Evolutionary conservation across 92 coral and sea anemone genomes (phyloP), one percentile per base, ranked within the genome.

Genomic region (Zoanthus solanderi): DNA sequence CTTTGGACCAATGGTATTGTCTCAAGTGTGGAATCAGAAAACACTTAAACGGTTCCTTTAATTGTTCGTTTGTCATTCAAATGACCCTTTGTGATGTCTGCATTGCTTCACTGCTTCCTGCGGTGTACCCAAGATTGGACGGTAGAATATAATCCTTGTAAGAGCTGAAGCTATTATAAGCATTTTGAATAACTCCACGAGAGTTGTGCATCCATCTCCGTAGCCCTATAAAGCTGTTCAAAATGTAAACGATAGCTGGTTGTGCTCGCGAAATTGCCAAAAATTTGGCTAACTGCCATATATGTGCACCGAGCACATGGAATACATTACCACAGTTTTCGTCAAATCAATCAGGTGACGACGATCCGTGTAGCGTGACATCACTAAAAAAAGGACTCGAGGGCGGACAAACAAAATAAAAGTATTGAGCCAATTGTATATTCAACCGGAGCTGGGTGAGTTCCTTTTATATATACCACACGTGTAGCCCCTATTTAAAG

Each of bases 41-140:
- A 91, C 94, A 93, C 98, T 95, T 93, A 95, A 94, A 93, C 96
- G 96, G 96, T 92, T 95, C 93, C 94, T 95, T 93, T 95, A 94
- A 95, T 95, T 95, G 98, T 93, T 89, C 96, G 88, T 90, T 95
- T 95, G 98, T 95, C 93, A 95, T 93, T 94, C 96, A 94, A 91
- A 92, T 95, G 76, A 87, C n/a, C 53, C 92, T 90, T 89, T 90
- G 87, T 84, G 75, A 81, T 14, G 85, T 73, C 37, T 30, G 92
- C 73, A 78, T 74, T 83, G 91, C 92, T 78, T 75, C 84, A 76
- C 68, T 90, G 90, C 79, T 71, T 86, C 90, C 88, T 72, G 90
- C 67, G 71, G 90, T 47, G 88, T 48, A 53, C 56, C 68, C 47
- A 16, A 56, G 69, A 34, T 11, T 74, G 80, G 72, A 84, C 44